Evolutionary conservation across 2,113 vertebrate species (phyloP).

Genomic region (Noturus placidus): DNA sequence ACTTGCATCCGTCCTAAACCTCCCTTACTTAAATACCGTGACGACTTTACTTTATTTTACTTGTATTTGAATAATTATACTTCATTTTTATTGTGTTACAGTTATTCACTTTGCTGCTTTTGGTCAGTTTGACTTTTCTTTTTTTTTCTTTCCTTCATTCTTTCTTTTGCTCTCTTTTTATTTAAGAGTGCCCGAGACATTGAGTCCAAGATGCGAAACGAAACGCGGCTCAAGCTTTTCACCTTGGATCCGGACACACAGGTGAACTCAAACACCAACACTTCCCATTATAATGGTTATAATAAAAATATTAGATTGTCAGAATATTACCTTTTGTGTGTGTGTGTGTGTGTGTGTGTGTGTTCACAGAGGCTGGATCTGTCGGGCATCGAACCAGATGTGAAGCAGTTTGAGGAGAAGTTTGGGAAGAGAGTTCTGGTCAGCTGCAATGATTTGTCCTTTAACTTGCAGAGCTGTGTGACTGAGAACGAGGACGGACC

Average conservation of each 20-base stretch:
- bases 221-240: conserved; percentile 92
- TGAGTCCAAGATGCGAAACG: conserved; percentile 88
- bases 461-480: conserved; percentile 93
- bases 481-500: conserved; percentile 92
- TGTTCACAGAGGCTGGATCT: conserved; percentile 89
- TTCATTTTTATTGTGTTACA: too few species aligned
- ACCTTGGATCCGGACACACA: conserved; percentile 93
- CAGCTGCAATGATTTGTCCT: conserved; percentile 88
- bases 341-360: conserved; percentile 52
- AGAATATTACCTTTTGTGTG: background rate
- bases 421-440: conserved; percentile 92
- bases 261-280: conserved; percentile 66
- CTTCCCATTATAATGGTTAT: background rate
- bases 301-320: background rate
- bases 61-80: too few species aligned
- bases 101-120: background rate
- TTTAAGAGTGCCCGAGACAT: conserved; percentile 86
- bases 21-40: too few species aligned
- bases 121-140: background rate
- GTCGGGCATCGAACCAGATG: conserved; percentile 87
- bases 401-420: conserved; percentile 94
- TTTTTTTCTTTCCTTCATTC: background rate
- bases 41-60: too few species aligned
- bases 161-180: background rate
- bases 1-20: too few species aligned